Evolutionary conservation across 2,113 vertebrate genomes (phyloP), one percentile per base, ranked within the genome.

Genomic region (Perca fluviatilis): DNA sequence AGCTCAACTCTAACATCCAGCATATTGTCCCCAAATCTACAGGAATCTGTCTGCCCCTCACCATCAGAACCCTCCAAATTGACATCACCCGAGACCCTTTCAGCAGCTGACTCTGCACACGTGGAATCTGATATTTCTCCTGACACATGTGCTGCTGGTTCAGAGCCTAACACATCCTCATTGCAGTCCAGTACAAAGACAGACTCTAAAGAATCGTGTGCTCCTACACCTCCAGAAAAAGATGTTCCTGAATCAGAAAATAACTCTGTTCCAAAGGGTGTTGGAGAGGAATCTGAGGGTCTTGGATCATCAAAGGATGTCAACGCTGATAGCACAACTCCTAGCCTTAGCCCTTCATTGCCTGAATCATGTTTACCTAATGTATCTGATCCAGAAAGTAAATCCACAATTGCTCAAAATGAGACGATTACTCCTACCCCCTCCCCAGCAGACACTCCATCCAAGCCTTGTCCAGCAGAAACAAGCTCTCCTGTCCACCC

Each of bases 341-440:
- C 43, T 9, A 69, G 12, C 19, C 14, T 49, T 62, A 73, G 30
- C 19, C 18, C 71, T 33, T 33, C 58, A 43, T 25, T 14, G 3
- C 19, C 36, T 36, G 69, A 78, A 53, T 56, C 80, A 53, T 33
- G 50, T 75, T 75, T 75, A 74, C 68, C 63, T 12, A 11, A 40
- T 65, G 18, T 11, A 23, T 60, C 78, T 71, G 68, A 19, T 30
- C 7, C 36, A 5, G 73, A 88, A 74, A 84, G 4, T 18, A 15
- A 33, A 33, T 71, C 73, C 25, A 71, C 5, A 71, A 33, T n/a
- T 40, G 46, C 85, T 67, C 36, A 74, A 73, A 83, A 82, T 62
- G 58, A 80, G 7, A 60, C 46, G 2, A 0, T 15, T 66, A 6
- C 27, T 60, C 8, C 25, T 40, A n/a, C 58, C 43, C 50, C 25